A percentile compares a stretch with the other conserved stretches of the same genome.
Evolutionary conservation across 2,113 vertebrate genomes (phyloP).

Genomic region (Ramphastos sulfuratus): DNA sequence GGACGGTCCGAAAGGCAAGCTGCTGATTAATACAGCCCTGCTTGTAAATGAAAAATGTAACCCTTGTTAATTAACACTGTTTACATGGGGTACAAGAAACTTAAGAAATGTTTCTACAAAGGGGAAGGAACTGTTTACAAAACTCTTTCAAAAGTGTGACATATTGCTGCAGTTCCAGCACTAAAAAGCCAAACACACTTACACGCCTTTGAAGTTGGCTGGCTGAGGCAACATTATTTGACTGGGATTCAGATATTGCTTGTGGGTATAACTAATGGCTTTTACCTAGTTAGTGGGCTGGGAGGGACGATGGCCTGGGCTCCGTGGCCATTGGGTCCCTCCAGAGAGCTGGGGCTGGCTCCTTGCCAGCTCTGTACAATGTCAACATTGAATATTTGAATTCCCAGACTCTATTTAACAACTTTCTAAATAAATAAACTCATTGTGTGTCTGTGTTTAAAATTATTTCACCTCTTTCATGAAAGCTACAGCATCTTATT

Average conservation of each 20-base stretch:
- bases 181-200: conserved; percentile 84
- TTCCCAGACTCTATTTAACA: conserved; percentile 97
- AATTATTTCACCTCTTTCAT: conserved; percentile 86
- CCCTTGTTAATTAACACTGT: conserved; percentile 73
- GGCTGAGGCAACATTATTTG: conserved; percentile 75
- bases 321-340: conserved; percentile 78
- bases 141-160: conserved; percentile 81
- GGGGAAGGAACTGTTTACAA: conserved; percentile 81
- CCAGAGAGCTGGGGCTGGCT: conserved; percentile 82
- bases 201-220: conserved; percentile 78
- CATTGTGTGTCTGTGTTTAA: conserved; percentile 91
- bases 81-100: conserved; percentile 74
- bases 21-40: conserved; percentile 12
- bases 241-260: conserved; percentile 77
- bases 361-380: conserved; percentile 89
- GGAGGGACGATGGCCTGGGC: conserved; percentile 80
- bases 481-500: conserved; percentile 80
- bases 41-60: conserved; percentile 67
- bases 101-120: conserved; percentile 77
- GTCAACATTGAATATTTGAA: conserved; percentile 99
- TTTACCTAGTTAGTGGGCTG: conserved; percentile 82
- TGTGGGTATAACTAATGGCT: conserved; percentile 83
- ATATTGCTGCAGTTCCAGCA: conserved; percentile 77
- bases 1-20: background rate
- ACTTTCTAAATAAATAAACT: conserved; percentile 94